Evolutionary conservation across 1,140 invertebrate species (phyloP), one percentile per base, ranked within the genome.

Genomic region (Chionoecetes opilio): DNA sequence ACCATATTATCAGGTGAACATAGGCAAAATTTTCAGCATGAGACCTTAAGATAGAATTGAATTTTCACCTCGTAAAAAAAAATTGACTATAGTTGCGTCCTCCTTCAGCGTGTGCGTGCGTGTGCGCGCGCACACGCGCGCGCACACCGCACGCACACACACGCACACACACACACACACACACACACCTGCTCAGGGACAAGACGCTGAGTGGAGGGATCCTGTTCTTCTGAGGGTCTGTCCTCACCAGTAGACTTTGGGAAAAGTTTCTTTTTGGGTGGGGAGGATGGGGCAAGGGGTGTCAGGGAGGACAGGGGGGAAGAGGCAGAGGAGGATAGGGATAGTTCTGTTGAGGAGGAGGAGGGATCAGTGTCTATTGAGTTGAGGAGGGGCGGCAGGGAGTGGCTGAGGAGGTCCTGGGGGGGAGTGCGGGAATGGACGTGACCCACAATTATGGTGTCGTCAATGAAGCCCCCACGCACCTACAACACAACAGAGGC

Each of bases 381-480:
- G 29, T 87, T 53, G 35, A 94, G 63, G 26, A 75, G 63, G 63
- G 63, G 63, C 26, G 63, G 90, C 41, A 95, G 94, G 41, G 94
- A 82, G 21, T 75, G 89, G 91, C 37, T 82, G 41, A 85, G 87
- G 17, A 46, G 82, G 31, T 93, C 82, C 41, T 95, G 92, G 46
- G 84, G 95, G 38, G 96, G 93, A 90, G 95, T 94, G 41, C 96
- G 96, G 41, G 96, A 96, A 92, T 96, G 96, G 53, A 96, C 91
- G 82, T 94, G 94, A 14, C 96, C 96, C 84, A 96, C 96, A 95
- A 96, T 95, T 53, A 95, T 92, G 84, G 96, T 94, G 86, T 96
- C 96, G 91, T 89, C 95, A 41, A 96, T 86, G 94, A 96, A 96
- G 93, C 96, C 96, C 82, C 96, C 96, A 91, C 96, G 96, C 37